These are phyloP conservation scores for Anguilla pacifica DNA, from an alignment of 2,797 vertebrate species.

Conservation along the genomic window DNA sequence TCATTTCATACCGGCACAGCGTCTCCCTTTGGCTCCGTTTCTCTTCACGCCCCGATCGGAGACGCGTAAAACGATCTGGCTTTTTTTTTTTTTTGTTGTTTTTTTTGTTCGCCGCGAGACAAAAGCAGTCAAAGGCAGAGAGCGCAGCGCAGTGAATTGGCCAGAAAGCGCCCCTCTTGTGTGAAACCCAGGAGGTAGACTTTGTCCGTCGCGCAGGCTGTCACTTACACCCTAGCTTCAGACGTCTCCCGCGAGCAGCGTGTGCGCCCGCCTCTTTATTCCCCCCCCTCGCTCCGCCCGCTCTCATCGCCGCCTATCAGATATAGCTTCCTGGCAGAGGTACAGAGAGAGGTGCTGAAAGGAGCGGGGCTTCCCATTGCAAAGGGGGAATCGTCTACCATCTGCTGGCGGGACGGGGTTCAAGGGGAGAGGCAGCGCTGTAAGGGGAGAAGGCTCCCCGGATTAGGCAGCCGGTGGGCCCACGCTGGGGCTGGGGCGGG, in stretches of 20 bases:
- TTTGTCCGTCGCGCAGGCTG: background rate
- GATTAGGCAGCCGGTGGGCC: slow-evolving; percentile 3
- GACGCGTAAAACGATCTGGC: background rate
- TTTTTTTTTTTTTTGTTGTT: background rate
- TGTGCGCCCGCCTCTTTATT: slow-evolving; percentile 1
- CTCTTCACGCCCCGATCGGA: background rate
- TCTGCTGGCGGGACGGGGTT: slow-evolving; percentile 25
- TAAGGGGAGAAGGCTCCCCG: slow-evolving; percentile 22
- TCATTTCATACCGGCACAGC: background rate
- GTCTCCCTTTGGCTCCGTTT: background rate
- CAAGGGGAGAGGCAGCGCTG: slow-evolving; percentile 9
- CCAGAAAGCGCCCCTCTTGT: background rate
- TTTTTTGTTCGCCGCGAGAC: background rate
- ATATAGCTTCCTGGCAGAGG: slow-evolving; percentile 37
- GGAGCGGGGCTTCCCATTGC: slow-evolving; percentile 32
- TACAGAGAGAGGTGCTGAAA: slow-evolving; percentile 27
- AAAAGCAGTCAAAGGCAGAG: background rate
- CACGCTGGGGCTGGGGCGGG: background rate
- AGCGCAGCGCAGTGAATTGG: background rate
- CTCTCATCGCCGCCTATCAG: slow-evolving; percentile 25
- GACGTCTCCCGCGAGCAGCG: background rate
- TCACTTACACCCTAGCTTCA: background rate
- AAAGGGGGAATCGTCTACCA: slow-evolving; percentile 30
- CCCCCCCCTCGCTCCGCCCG: background rate
- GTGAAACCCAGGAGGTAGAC: background rate